Percentiles rank a stretch among this genome's conserved stretches.
Evolutionary conservation across 2,797 vertebrate species (phyloP).

Genomic region (Selene dorsalis): DNA sequence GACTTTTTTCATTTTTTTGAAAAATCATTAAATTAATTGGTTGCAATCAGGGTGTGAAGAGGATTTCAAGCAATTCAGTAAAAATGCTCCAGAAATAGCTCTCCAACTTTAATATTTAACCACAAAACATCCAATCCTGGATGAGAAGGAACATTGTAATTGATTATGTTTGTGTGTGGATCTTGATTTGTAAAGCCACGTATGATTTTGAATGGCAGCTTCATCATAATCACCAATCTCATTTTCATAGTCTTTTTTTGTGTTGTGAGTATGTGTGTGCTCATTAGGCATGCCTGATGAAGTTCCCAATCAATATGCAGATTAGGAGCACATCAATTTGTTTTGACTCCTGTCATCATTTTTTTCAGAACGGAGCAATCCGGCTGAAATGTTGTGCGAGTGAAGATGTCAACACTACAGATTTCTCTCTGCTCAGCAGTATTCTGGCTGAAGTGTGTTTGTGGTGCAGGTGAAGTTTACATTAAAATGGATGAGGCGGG

Average conservation of each 20-base stretch:
- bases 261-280: constrained; percentile 41
- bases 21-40: too few relatives aligned
- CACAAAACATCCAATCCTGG: constrained; percentile 16
- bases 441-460: constrained; percentile 12
- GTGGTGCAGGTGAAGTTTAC: constrained; percentile 15
- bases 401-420: constrained; percentile 49
- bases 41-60: too few relatives aligned
- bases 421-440: constrained; percentile 29
- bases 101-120: too few relatives aligned
- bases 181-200: constrained; percentile 69
- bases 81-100: too few relatives aligned
- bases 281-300: constrained; percentile 84
- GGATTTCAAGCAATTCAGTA: too few relatives aligned
- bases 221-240: constrained; percentile 80
- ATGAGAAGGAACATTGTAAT: constrained; percentile 68
- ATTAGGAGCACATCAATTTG: constrained; percentile 80
- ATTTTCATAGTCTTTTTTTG: constrained; percentile 66
- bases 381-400: constrained; percentile 26
- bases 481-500: background rate
- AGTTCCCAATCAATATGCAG: constrained; percentile 86
- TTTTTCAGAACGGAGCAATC: constrained; percentile 25
- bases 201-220: constrained; percentile 71
- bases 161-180: constrained; percentile 65
- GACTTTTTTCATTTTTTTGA: too few relatives aligned
- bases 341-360: constrained; percentile 65